Evolutionary conservation across 2,888 invertebrate species (phyloP).

Genomic region (Cephus sareptanus): DNA sequence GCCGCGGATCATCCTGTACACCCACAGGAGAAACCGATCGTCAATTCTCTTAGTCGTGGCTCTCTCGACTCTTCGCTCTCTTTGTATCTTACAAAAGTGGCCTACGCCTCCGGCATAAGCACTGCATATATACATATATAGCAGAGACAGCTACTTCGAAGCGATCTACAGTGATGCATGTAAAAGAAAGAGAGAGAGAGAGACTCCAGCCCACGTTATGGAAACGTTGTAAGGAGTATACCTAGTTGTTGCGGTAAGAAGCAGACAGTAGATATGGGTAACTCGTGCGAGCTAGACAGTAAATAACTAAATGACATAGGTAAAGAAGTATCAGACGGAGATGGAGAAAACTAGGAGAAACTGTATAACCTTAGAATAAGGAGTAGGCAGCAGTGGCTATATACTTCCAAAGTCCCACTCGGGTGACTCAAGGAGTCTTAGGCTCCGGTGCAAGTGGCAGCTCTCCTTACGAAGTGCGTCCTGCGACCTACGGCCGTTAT

Average conservation of each 20-base stretch:
- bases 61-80: slow-evolving; percentile 1
- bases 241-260: background rate
- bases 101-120: background rate
- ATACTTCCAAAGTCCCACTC: background rate
- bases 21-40: background rate
- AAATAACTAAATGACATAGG: background rate
- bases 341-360: background rate
- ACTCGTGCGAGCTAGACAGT: background rate
- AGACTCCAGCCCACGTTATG: background rate
- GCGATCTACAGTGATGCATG: background rate
- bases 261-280: background rate
- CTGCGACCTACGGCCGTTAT: slow-evolving; percentile 33
- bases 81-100: slow-evolving; percentile 3
- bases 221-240: background rate
- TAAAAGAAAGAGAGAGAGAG: background rate
- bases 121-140: background rate
- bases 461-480: slow-evolving; percentile 21
- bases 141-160: background rate
- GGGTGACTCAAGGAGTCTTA: background rate
- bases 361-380: background rate
- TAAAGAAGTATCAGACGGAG: background rate
- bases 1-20: background rate
- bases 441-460: background rate
- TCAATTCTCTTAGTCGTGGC: background rate
- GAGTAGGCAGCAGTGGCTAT: background rate